Evolutionary conservation across 2,888 invertebrate species (phyloP).

Genomic region (Drosophila meridionalis): DNA sequence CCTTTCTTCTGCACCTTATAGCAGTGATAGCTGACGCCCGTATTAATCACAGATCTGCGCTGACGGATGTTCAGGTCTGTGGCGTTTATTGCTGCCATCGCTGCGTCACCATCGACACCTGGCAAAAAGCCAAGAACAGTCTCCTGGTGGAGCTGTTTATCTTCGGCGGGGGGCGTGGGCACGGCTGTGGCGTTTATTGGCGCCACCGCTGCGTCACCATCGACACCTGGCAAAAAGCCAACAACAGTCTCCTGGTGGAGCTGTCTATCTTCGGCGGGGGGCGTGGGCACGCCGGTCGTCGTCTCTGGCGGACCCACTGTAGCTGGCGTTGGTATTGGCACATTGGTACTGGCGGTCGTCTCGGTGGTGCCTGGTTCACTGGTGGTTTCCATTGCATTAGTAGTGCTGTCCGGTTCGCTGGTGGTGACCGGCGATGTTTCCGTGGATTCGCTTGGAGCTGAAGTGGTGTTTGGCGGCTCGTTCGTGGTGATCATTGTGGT

Average conservation of each 20-base stretch:
- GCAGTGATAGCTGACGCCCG: slow-evolving; percentile 75
- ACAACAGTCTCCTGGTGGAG: too few species aligned
- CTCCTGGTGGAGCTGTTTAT: too few species aligned
- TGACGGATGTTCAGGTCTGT: slow-evolving; percentile 59
- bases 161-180: too few species aligned
- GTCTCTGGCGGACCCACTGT: slow-evolving; percentile 61
- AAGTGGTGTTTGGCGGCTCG: slow-evolving; percentile 11
- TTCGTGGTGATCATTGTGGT: slow-evolving; percentile 47
- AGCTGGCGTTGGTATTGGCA: slow-evolving; percentile 59
- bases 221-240: too few species aligned
- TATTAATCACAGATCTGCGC: slow-evolving; percentile 46
- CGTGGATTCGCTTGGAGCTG: slow-evolving; percentile 25
- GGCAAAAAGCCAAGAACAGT: too few species aligned
- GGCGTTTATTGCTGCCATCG: background rate
- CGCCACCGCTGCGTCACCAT: too few species aligned
- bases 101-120: too few species aligned
- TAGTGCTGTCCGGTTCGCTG: slow-evolving; percentile 2
- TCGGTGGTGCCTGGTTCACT: slow-evolving; percentile 29
- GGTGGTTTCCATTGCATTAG: slow-evolving; percentile 13
- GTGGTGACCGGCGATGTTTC: slow-evolving; percentile 8
- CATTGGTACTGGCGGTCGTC: slow-evolving; percentile 40
- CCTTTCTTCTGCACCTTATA: slow-evolving; percentile 70
- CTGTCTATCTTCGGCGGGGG: slow-evolving; percentile 44
- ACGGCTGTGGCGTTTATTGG: too few species aligned
- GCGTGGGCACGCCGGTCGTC: slow-evolving; percentile 71